phyloP scores from a whole-genome alignment of 2,888 invertebrate genomes.

The Eupeodes latifasciatus region DNA sequence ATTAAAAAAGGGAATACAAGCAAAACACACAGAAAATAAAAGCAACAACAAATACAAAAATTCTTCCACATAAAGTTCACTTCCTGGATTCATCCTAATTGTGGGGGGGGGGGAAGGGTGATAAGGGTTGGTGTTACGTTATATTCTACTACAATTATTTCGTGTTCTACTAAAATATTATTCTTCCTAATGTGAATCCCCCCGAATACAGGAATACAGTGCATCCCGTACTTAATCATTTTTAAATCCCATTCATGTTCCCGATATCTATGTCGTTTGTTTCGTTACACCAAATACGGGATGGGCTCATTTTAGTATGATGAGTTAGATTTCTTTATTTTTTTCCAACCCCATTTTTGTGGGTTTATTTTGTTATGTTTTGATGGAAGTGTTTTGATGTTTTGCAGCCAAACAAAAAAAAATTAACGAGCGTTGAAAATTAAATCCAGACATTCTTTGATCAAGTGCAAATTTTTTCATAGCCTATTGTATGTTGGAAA shows the following conservation, averaged over 20 bases:
- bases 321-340: background rate
- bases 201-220: background rate
- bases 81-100: conserved; percentile 46
- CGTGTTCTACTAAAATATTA: conserved; percentile 58
- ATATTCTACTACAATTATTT: conserved; percentile 51
- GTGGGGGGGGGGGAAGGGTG: no score
- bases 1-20: conserved; percentile 17
- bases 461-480: conserved; percentile 59
- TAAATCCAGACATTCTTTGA: conserved; percentile 22
- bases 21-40: background rate
- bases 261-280: background rate
- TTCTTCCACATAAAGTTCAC: conserved; percentile 62
- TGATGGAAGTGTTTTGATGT: background rate
- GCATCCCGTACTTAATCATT: conserved; percentile 59
- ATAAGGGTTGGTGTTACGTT: background rate
- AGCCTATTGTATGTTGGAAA: background rate
- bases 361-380: background rate
- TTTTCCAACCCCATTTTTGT: background rate
- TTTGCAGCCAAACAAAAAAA: background rate
- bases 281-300: conserved; percentile 47
- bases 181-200: background rate
- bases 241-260: conserved; percentile 15
- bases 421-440: background rate
- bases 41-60: conserved; percentile 23
- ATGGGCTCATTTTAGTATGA: conserved; percentile 19